phyloP scores from a whole-genome alignment of 37 sponge, comb jelly and placozoan species.

The Cliona cf. orientalis region DNA sequence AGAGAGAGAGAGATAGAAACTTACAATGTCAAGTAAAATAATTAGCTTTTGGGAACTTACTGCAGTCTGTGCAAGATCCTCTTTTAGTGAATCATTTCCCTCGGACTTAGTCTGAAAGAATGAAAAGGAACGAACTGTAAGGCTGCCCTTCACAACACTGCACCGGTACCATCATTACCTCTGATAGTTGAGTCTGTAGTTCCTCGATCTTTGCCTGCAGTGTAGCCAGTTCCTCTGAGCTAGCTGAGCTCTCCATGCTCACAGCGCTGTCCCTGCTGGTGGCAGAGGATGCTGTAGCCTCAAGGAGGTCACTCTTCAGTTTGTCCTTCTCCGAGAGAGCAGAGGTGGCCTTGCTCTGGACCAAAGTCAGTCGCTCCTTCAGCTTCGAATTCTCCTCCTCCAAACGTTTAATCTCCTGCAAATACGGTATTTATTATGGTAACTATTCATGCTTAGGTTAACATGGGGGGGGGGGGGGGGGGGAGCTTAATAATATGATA shows the following conservation, averaged over 20 bases:
- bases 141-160: too few species aligned
- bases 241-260: background rate
- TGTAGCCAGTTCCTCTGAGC: slow-evolving; percentile 2
- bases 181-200: slow-evolving; percentile 25
- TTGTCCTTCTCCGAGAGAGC: slow-evolving; percentile 43
- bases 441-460: background rate
- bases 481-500: background rate
- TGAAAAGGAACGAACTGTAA: too few species aligned
- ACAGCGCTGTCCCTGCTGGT: background rate
- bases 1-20: background rate
- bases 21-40: background rate
- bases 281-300: background rate
- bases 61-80: slow-evolving; percentile 32
- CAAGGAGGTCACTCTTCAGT: slow-evolving; percentile 5
- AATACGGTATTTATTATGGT: background rate
- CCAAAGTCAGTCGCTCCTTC: slow-evolving; percentile 12
- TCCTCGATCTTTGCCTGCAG: slow-evolving; percentile 13
- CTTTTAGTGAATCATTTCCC: background rate
- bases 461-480: background rate
- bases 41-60: slow-evolving; percentile 1
- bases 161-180: too few species aligned
- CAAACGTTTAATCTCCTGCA: slow-evolving; percentile 76
- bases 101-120: background rate
- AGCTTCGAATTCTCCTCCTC: slow-evolving; percentile 77
- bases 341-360: slow-evolving; percentile 49